Evolutionary conservation across 2,888 invertebrate species (phyloP), one percentile per base, ranked within the genome.

Genomic region (Cephalotes varians): DNA sequence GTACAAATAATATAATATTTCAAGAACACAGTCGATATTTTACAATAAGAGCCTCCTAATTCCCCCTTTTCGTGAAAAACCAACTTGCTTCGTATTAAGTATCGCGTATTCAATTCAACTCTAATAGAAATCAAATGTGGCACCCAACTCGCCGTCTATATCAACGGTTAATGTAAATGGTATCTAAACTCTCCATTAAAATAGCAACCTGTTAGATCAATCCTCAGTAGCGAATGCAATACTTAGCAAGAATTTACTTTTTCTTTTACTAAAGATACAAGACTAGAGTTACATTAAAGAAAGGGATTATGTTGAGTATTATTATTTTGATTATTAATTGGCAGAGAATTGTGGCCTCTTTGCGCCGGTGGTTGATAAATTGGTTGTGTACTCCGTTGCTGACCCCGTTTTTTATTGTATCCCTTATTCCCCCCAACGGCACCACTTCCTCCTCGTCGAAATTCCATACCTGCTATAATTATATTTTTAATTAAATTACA

Each of bases 281-380:
- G 82, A 86, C 82, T 84, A 73, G 64, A 64, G 73, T 28, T 85
- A 89, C 84, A 89, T 90, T 91, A 91, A 82, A 91, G 88, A 69
- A 88, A 81, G 49, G 91, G 85, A 87, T 90, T 89, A 82, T 88
- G 86, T 56, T 85, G 88, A 81, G 90, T 79, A 73, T 81, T 86
- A 73, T 81, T 86, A 65, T 88, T 83, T 71, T 83, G 82, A 79
- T 71, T 71, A 82, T 87, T 88, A 79, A 84, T 83, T 81, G 88
- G 84, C 84, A 85, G 83, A 67, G 86, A 81, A 71, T 69, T 81
- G 47, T 88, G 87, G 67, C 87, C 89, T 77, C 94, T 93, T 84
- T 94, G 94, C 60, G 94, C 94, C 3, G 94, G 94, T 44, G 94
- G 94, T 84, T 94, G 94, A 81, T 94, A 94, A 83, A 94, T 94